Conservation (phyloP, 1,140 invertebrate genomes). For the fruit fly (Drosophila melanogaster) region DNA sequence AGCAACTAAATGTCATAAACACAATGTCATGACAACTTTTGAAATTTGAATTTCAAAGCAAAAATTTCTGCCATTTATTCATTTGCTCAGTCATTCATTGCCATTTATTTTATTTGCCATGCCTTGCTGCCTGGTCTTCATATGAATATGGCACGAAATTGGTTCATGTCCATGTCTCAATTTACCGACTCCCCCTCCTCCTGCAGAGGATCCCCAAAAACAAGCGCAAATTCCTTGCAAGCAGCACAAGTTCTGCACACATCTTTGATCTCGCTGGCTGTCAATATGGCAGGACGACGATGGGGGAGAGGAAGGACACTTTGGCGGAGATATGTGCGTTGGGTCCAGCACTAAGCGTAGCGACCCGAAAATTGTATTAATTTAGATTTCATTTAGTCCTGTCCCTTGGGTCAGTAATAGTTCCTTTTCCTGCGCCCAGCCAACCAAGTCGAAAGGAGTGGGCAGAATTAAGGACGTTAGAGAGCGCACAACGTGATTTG, state of each 20-base stretch:
- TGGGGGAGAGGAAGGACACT: background rate
- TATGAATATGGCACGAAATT: slow-evolving; percentile 42
- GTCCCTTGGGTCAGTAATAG: slow-evolving; percentile 55
- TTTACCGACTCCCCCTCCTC: slow-evolving; percentile 13
- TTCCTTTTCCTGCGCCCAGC: slow-evolving; percentile 25
- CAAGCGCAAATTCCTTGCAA: slow-evolving; percentile 51
- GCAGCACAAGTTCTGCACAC: slow-evolving; percentile 52
- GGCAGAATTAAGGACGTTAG: background rate
- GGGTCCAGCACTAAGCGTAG: slow-evolving; percentile 10
- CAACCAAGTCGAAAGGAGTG: background rate
- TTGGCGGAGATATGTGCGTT: background rate
- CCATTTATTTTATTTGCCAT: slow-evolving; percentile 78
- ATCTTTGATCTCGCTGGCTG: slow-evolving; percentile 73
- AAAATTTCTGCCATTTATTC: slow-evolving; percentile 71
- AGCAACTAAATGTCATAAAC: slow-evolving; percentile 75
- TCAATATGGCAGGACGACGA: slow-evolving; percentile 49
- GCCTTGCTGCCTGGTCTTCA: slow-evolving; percentile 23
- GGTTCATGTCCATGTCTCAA: slow-evolving; percentile 62
- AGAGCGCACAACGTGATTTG: slow-evolving; percentile 41
- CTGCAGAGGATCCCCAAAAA: background rate
- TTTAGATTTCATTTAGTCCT: slow-evolving; percentile 74
- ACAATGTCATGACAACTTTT: slow-evolving; percentile 83
- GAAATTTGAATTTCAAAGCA: slow-evolving; percentile 84
- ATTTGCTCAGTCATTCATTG: slow-evolving; percentile 82
- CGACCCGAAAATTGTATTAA: slow-evolving; percentile 77